Evolutionary conservation across 2,113 vertebrate species (phyloP).

Genomic region (Procapra przewalskii): DNA sequence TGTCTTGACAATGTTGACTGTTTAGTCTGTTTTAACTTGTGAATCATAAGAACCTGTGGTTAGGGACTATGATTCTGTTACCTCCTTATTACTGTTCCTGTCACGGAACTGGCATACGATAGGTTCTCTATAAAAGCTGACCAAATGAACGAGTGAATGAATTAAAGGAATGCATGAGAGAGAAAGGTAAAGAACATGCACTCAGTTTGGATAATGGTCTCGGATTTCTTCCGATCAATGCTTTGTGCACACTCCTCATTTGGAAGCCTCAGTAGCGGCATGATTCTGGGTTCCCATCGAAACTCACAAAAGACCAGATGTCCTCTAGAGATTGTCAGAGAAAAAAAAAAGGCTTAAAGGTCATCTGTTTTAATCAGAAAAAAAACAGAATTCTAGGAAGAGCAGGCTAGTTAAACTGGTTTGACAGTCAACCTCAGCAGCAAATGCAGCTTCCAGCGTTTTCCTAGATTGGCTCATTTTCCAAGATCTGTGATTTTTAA

Average conservation of each 20-base stretch:
- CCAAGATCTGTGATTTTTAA: conserved; percentile 47
- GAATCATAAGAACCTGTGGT: background rate
- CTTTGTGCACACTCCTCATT: background rate
- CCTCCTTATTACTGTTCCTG: background rate
- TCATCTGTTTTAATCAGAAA: conserved; percentile 32
- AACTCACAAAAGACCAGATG: background rate
- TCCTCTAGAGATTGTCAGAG: conserved; percentile 14
- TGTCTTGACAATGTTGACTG: background rate
- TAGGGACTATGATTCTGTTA: background rate
- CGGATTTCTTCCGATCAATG: background rate
- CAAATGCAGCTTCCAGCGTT: background rate
- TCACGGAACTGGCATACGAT: background rate
- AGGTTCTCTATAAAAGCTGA: background rate
- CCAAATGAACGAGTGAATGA: background rate
- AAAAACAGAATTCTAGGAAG: conserved; percentile 31
- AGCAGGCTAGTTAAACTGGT: background rate
- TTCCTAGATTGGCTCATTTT: conserved; percentile 36
- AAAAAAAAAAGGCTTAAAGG: background rate
- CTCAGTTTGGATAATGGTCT: background rate
- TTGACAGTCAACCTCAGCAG: background rate
- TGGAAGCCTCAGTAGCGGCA: background rate
- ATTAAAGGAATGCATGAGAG: background rate
- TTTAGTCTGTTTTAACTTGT: background rate
- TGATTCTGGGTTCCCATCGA: background rate
- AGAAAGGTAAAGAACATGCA: background rate